A percentile compares a stretch with the other conserved stretches of the same genome.
Conservation (phyloP, 2,113 vertebrate genomes). For the Myodes glareolus region DNA sequence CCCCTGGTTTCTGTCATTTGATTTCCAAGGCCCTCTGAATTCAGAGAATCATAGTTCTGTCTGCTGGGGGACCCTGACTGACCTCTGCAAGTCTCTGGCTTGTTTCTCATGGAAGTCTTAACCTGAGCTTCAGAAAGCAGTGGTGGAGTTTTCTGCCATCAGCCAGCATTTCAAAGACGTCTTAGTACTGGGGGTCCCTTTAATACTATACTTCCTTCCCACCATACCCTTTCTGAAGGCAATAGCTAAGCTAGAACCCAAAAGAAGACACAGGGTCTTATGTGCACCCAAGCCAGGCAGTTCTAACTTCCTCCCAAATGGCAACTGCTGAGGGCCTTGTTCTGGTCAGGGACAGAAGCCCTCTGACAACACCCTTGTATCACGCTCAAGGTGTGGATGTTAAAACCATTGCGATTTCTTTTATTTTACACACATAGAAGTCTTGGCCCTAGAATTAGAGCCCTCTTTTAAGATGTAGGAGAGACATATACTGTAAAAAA, state of each 20-base stretch:
- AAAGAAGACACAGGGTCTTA: neutral
- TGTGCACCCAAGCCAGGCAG: neutral
- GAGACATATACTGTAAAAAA: neutral
- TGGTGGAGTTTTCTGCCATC: neutral
- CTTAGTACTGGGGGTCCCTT: neutral
- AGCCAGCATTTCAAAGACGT: neutral
- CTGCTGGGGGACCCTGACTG: neutral
- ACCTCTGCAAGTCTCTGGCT: neutral
- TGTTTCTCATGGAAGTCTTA: neutral
- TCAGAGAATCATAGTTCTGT: neutral
- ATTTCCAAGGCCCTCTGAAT: neutral
- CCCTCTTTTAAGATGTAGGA: slow-evolving; percentile 1
- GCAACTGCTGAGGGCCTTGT: neutral
- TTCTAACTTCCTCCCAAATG: neutral
- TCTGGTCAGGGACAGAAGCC: neutral
- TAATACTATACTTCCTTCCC: neutral
- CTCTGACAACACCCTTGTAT: neutral
- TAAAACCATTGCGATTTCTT: neutral
- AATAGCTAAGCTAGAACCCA: neutral
- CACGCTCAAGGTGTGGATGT: neutral
- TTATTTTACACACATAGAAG: slow-evolving; percentile 8
- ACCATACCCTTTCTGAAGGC: neutral
- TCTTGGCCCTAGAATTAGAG: neutral
- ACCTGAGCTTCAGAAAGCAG: neutral
- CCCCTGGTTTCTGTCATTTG: neutral